Evolutionary conservation across 2,113 vertebrate species (phyloP), one percentile per base, ranked within the genome.

Genomic region (Conger conger): DNA sequence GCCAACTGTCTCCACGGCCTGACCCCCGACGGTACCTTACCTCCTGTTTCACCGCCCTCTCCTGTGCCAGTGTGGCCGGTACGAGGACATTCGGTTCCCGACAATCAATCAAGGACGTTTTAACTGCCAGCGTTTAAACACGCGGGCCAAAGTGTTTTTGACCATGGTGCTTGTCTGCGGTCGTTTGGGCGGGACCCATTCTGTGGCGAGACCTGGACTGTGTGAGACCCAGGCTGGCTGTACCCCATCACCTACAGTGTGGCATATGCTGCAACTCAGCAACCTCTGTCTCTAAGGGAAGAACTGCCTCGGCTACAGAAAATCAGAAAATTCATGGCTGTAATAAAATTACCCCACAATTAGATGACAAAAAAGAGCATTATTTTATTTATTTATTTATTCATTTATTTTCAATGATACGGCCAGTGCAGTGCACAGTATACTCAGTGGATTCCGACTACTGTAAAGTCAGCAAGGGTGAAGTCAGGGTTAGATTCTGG

Each of bases 1-100:
- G 82, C 80, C 40, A 68, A 78, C 60, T 80, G 78, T 45, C 84
- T 85, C 54, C 60, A 77, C 73, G 40, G 78, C 57, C 63, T 76
- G 57, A 57, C 78, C 84, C 54, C 54, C 17, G 9, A 11, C 40
- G 36, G 82, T 60, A 30, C 30, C 33, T 15, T 17, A 27, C 40
- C 63, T 76, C 50, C 80, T 36, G 23, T 33, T 13, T 33, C 68
- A n/a, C 68, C 6, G 2, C 23, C 60, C 60, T 16, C 27, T 23
- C 27, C n/a, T 33, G 68, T 33, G 68, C 68, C 68, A 73, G 38
- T 33, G 42, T 8, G 42, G 79, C 79, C 37, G 4, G 35, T 42
- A 27, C 37, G 17, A 45, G 82, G 20, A 15, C 82, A 36, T 38
- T 38, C 30, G 35, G 20, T 40, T 76, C 57, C 63, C 82, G 30